Evolutionary conservation across 2,888 invertebrate species (phyloP), one percentile per base, ranked within the genome.

Genomic region (Acanthococcus lagerstroemiae): DNA sequence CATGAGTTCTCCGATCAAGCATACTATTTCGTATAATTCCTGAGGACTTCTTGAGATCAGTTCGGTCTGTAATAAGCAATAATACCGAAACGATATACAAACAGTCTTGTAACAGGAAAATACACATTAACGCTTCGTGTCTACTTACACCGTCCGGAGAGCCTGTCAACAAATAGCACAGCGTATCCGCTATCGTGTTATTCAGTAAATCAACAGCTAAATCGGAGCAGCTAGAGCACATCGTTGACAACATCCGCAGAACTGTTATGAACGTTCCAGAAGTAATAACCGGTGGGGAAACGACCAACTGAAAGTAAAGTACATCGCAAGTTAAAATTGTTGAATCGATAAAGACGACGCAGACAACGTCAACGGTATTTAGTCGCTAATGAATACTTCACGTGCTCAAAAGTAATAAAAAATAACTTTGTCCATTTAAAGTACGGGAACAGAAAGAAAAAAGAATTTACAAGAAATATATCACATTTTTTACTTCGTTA

Each of bases 11-110:
- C 94, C 96, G 73, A 97, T 95, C 66, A 99, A 81, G 72, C 93
- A 90, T 5, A 97, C 96, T 69, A 99, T 92, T 80, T 99, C 99
- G 76, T 95, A 95, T 72, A 96, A 80, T 77, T 99, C 97, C 75
- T 96, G 95, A 0, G 97, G 95, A 60, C 90, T 88, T 68, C 96
- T 86, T 2, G 92, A 83, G 56, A 95, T 84, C 69, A 96, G 80
- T 75, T 95, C 92, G 71, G 93, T 86, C 76, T 78, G 71, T 17
- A 70, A 70, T 69, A 60, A 24, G 17, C 15, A 46, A 27, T 19
- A n/a, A 12, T 55, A 19, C 25, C 7, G 7, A 6, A 54, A 6
- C 9, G 24, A 54, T 12, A 22, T 22, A 22, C 9, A 22, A 7
- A 24, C 7, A 21, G 7, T 54, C 24, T 7, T 54, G 9, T 27